A percentile compares a stretch with the other conserved stretches of the same genome.
These are phyloP conservation scores for Wiebesia pumilae DNA, from an alignment of 1,140 invertebrate species.

Conservation along the genomic window DNA sequence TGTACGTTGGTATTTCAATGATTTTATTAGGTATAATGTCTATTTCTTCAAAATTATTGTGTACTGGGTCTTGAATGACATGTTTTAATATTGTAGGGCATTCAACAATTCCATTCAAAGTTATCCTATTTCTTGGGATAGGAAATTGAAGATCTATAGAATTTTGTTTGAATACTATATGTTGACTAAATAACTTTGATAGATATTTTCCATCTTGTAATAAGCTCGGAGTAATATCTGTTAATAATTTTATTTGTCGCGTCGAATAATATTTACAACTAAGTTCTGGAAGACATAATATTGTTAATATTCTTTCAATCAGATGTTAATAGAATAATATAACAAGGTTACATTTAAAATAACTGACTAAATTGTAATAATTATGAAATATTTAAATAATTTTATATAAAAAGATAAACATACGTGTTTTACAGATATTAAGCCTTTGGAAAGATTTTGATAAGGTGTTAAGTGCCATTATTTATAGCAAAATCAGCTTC, in stretches of 20 bases:
- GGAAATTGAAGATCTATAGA: conserved; percentile 58
- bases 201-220: background rate
- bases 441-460: conserved; percentile 22
- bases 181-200: conserved; percentile 16
- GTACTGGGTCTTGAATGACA: conserved; percentile 55
- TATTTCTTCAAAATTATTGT: conserved; percentile 58
- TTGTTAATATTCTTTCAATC: background rate
- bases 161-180: conserved; percentile 57
- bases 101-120: conserved; percentile 56
- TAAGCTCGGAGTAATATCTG: conserved; percentile 19
- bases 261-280: conserved; percentile 34
- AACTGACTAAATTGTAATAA: background rate
- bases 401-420: background rate
- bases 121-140: conserved; percentile 45
- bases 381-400: background rate
- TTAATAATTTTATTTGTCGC: conserved; percentile 32
- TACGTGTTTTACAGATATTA: conserved; percentile 31
- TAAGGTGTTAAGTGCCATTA: conserved; percentile 25
- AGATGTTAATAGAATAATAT: background rate
- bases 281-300: conserved; percentile 52
- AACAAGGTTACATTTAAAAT: background rate
- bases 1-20: conserved; percentile 62
- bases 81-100: conserved; percentile 52
- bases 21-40: conserved; percentile 57
- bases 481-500: background rate